These are phyloP conservation scores for Morpho helenor DNA, from an alignment of 2,888 invertebrate genomes.

Conservation along the genomic window DNA sequence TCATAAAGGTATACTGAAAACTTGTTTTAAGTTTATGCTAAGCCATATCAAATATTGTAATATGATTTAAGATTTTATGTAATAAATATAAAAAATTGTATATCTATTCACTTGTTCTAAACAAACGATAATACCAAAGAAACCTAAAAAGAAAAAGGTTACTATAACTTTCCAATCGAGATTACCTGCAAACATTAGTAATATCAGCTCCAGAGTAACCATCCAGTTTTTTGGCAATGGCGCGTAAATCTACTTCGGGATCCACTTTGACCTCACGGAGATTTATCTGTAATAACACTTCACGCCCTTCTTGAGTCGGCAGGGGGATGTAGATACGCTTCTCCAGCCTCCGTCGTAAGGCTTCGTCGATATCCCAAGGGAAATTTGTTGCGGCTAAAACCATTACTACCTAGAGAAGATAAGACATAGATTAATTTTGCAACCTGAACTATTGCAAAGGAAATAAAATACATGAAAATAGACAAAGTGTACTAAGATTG, in stretches of 20 bases:
- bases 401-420: constrained; percentile 90
- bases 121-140: no score
- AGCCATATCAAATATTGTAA: no score
- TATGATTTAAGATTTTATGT: no score
- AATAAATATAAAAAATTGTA: no score
- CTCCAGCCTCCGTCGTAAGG: constrained; percentile 94
- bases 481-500: no score
- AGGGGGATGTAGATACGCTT: constrained; percentile 99
- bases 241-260: constrained; percentile 87
- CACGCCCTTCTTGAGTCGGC: constrained; percentile 90
- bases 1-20: no score
- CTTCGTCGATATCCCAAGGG: constrained; percentile 99
- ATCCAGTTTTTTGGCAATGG: constrained; percentile 91
- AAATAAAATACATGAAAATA: background rate
- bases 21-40: no score
- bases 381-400: constrained; percentile 99
- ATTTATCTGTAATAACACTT: constrained; percentile 93
- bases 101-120: no score
- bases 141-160: no score
- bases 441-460: background rate
- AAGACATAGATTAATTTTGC: background rate
- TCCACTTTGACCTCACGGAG: constrained; percentile 91
- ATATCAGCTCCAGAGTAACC: constrained; percentile 99
- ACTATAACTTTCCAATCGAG: no score
- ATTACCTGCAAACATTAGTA: constrained; percentile 96